phyloP scores from a whole-genome alignment of 2,797 vertebrate species.

The Chelonia mydas region DNA sequence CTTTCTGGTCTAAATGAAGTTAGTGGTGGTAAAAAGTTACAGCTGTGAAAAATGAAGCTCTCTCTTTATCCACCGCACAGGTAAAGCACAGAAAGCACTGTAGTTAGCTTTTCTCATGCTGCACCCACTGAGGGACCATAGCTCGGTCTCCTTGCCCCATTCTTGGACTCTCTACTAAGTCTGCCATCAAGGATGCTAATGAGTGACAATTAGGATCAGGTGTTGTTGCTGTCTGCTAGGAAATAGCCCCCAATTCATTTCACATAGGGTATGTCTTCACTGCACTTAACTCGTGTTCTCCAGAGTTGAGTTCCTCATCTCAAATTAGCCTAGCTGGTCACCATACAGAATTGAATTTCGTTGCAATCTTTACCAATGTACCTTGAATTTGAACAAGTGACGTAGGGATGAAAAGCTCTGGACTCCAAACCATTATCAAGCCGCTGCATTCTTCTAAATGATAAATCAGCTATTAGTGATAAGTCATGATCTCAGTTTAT shows the following conservation, averaged over 20 bases:
- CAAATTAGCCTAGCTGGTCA: background rate
- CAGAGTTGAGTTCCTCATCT: background rate
- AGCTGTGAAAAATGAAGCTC: background rate
- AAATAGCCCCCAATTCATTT: background rate
- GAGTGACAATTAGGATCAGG: background rate
- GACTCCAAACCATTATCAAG: background rate
- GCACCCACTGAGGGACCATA: background rate
- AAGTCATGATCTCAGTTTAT: background rate
- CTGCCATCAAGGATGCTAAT: no score
- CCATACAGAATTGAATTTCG: background rate
- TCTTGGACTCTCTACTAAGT: background rate
- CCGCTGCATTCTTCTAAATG: no score
- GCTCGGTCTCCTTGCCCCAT: background rate
- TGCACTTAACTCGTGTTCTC: background rate
- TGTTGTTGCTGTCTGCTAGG: background rate
- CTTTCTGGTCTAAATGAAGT: background rate
- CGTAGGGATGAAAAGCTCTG: background rate
- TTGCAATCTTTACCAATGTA: background rate
- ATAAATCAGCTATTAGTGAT: background rate
- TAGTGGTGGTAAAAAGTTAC: accelerated
- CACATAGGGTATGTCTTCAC: background rate
- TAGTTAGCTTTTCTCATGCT: background rate
- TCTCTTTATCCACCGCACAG: background rate
- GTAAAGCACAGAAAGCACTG: background rate
- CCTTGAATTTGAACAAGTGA: background rate